These are phyloP conservation scores for Entelurus aequoreus DNA, from an alignment of 2,113 vertebrate species.

Conservation along the genomic window DNA sequence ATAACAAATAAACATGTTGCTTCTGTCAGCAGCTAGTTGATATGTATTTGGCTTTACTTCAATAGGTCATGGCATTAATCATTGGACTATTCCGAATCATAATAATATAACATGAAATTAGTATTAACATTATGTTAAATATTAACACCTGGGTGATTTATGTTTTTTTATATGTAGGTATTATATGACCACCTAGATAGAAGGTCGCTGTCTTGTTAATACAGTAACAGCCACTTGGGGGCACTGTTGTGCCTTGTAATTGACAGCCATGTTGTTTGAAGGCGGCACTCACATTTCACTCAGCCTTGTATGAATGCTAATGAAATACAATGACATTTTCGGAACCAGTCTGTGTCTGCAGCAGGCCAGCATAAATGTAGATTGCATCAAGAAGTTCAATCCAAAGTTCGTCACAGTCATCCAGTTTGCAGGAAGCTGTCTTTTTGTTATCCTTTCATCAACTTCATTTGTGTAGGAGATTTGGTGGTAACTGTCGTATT, in stretches of 20 bases:
- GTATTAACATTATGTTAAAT: no score
- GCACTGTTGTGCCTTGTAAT: constrained; percentile 35
- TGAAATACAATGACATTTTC: constrained; percentile 69
- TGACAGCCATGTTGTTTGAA: constrained; percentile 16
- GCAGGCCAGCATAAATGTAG: constrained; percentile 54
- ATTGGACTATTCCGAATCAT: no score
- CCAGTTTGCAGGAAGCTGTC: constrained; percentile 23
- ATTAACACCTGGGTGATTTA: no score
- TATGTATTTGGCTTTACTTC: no score
- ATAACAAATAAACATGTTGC: no score
- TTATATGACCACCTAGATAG: no score
- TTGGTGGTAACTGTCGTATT: constrained; percentile 10
- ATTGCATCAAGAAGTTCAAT: constrained; percentile 55
- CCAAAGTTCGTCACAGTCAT: constrained; percentile 53
- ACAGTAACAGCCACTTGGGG: constrained; percentile 33
- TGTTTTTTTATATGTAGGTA: no score
- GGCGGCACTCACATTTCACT: constrained; percentile 41
- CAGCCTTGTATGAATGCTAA: constrained; percentile 63
- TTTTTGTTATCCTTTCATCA: constrained; percentile 16
- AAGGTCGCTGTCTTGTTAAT: no score
- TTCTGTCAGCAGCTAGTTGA: no score
- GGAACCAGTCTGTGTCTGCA: constrained; percentile 56
- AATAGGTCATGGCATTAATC: no score
- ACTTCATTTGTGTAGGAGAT: constrained; percentile 14
- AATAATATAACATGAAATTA: no score